Evolutionary conservation across 2,113 vertebrate genomes (phyloP).

Genomic region (Pitta sordida): DNA sequence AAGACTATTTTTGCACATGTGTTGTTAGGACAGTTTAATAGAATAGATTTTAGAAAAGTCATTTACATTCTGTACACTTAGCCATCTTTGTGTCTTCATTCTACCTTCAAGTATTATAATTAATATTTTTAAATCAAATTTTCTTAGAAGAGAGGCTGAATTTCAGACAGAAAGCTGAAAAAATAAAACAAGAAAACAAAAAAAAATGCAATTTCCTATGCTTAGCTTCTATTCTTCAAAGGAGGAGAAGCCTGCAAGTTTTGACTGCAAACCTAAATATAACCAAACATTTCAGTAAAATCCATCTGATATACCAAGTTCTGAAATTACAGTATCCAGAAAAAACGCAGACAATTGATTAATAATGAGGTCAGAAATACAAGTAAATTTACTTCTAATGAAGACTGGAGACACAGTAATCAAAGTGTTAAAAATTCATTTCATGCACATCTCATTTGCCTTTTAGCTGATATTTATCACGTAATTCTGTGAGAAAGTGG

Average conservation of each 20-base stretch:
- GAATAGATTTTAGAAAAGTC: background rate
- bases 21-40: background rate
- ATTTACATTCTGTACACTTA: background rate
- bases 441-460: conserved; percentile 79
- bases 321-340: conserved; percentile 51
- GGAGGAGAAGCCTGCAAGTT: conserved; percentile 24
- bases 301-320: conserved; percentile 18
- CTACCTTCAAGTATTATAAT: background rate
- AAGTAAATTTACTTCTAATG: conserved; percentile 77
- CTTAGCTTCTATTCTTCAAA: conserved; percentile 39
- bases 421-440: conserved; percentile 81
- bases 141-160: background rate
- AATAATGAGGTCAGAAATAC: conserved; percentile 74
- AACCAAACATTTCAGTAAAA: conserved; percentile 21
- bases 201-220: background rate
- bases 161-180: background rate
- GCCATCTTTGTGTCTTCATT: background rate
- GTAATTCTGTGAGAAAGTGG: conserved; percentile 86
- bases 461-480: conserved; percentile 91
- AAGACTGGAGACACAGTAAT: conserved; percentile 74
- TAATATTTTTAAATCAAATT: conserved; percentile 2
- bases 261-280: conserved; percentile 46
- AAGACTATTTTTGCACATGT: background rate
- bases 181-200: background rate
- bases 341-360: conserved; percentile 53